Evolutionary conservation across 1,140 invertebrate species (phyloP).

Genomic region (Caenorhabditis latens): DNA sequence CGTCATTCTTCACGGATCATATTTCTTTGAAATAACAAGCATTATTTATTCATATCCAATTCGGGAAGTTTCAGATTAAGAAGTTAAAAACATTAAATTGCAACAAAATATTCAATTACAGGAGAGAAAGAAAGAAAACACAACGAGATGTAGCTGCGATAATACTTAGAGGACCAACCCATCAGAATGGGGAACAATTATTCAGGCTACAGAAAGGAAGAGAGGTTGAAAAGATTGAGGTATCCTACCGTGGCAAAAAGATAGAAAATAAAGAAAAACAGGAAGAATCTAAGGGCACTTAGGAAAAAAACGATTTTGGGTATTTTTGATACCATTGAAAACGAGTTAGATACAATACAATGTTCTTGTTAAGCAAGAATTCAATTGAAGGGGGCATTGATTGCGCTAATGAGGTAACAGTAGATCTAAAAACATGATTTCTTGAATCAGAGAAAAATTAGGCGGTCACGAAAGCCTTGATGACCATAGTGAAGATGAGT

Average conservation of each 20-base stretch:
- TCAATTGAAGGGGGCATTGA: neutral
- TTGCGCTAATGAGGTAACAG: constrained; percentile 11
- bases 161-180: too few species aligned
- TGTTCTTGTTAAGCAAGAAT: constrained; percentile 50
- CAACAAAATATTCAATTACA: neutral
- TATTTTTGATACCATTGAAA: neutral
- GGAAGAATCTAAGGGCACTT: neutral
- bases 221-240: too few species aligned
- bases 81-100: neutral
- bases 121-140: constrained; percentile 9
- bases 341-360: constrained; percentile 12
- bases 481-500: constrained; percentile 58
- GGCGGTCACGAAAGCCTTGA: constrained; percentile 20
- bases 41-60: too few species aligned
- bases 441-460: neutral
- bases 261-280: neutral
- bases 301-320: neutral
- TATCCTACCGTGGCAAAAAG: too few species aligned
- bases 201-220: too few species aligned
- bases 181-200: too few species aligned
- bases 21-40: too few species aligned
- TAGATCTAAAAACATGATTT: neutral
- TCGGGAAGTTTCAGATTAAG: too few species aligned
- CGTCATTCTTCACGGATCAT: too few species aligned
- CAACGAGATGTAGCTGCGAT: constrained; percentile 44